Conservation (phyloP, 1,140 invertebrate species). For the Brachionus manjavacas region DNA sequence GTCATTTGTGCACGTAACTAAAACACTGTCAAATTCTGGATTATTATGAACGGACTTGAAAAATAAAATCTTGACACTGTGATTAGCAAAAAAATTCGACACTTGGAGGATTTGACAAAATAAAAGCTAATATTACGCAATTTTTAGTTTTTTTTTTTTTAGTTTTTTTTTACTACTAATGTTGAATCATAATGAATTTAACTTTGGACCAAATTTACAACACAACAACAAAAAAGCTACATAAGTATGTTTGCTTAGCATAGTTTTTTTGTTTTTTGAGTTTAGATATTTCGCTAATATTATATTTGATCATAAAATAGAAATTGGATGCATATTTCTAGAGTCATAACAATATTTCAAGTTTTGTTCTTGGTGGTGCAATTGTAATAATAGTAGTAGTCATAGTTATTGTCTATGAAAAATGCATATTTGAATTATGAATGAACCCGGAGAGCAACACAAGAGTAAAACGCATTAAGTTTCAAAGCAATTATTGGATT, state of each 20-base stretch:
- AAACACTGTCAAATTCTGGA: neutral
- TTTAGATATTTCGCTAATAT: slow-evolving; percentile 8
- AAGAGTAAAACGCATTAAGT: neutral
- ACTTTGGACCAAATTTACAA: neutral
- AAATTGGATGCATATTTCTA: slow-evolving; percentile 5
- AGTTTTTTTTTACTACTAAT: neutral
- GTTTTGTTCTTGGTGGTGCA: neutral
- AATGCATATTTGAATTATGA: slow-evolving; percentile 5
- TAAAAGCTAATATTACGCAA: slow-evolving; percentile 9
- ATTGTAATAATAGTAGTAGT: neutral
- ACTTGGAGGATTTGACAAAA: neutral
- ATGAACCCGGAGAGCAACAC: neutral
- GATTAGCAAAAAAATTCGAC: neutral
- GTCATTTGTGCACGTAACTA: neutral
- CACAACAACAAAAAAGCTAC: slow-evolving; percentile 3
- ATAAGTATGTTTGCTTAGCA: slow-evolving; percentile 35
- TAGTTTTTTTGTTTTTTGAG: slow-evolving; percentile 9
- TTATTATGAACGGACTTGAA: neutral
- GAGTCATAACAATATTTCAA: slow-evolving; percentile 23
- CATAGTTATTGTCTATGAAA: slow-evolving; percentile 35
- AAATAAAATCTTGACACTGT: neutral
- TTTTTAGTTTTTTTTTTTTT: neutral
- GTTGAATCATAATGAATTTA: slow-evolving; percentile 12
- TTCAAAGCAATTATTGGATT: slow-evolving; percentile 19
- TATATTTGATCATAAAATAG: slow-evolving; percentile 12